phyloP scores from a whole-genome alignment of 2,888 invertebrate genomes.

The Diarsia dahlii region DNA sequence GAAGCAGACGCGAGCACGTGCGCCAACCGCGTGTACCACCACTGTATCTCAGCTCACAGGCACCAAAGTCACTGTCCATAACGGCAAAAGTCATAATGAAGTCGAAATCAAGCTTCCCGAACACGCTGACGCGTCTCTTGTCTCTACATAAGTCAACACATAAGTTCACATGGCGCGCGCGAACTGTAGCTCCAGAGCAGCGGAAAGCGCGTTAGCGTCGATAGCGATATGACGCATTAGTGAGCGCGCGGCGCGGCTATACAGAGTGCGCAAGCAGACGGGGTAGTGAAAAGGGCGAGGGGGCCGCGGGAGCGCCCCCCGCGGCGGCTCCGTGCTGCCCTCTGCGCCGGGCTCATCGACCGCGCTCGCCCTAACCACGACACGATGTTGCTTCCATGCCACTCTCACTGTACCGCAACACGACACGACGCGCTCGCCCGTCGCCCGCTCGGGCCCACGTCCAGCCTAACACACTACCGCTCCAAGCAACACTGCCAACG shows the following conservation, averaged over 20 bases:
- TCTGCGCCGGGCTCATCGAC: constrained; percentile 90
- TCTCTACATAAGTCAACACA: constrained; percentile 81
- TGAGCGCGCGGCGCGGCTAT: constrained; percentile 88
- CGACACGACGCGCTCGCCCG: constrained; percentile 73
- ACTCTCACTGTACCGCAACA: constrained; percentile 84
- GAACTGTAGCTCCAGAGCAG: constrained; percentile 75
- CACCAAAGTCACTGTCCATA: constrained; percentile 85
- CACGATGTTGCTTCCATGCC: constrained; percentile 73
- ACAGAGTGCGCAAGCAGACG: constrained; percentile 85
- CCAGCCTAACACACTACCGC: constrained; percentile 63
- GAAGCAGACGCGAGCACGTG: constrained; percentile 83
- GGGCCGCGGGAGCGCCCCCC: constrained; percentile 78
- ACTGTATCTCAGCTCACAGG: constrained; percentile 76
- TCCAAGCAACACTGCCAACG: constrained; percentile 42
- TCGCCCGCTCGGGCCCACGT: constrained; percentile 68
- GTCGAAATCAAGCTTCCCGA: constrained; percentile 56
- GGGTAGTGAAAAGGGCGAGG: constrained; percentile 78
- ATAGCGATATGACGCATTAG: constrained; percentile 89
- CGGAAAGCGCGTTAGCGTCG: constrained; percentile 82
- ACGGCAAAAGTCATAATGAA: constrained; percentile 65
- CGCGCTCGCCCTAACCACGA: constrained; percentile 86
- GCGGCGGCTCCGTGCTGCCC: constrained; percentile 86
- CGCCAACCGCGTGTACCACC: constrained; percentile 80
- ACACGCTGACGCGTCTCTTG: constrained; percentile 61
- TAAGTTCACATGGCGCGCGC: constrained; percentile 89